phyloP scores from a whole-genome alignment of 2,797 vertebrate species.

The Pyrocephalus nanus region DNA sequence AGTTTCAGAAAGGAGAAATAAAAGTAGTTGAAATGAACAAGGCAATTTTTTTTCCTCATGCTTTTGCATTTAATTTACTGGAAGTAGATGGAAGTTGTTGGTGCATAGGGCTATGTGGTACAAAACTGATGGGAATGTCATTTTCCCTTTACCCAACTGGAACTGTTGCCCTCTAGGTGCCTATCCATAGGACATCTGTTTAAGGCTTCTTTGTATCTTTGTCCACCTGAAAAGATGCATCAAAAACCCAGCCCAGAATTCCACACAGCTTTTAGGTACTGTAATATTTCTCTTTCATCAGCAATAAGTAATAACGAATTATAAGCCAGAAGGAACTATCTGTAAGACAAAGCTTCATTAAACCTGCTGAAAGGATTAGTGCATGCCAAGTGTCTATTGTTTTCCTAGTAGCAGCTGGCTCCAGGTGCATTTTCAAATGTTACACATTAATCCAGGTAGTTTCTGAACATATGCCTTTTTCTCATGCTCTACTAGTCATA shows the following conservation, averaged over 20 bases:
- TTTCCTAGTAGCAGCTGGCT: slow-evolving; percentile 20
- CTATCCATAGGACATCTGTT: background rate
- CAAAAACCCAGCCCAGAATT: background rate
- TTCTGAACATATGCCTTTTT: background rate
- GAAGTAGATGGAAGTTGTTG: background rate
- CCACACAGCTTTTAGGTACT: background rate
- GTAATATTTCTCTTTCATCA: background rate
- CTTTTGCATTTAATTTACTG: background rate
- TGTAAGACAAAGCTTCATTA: slow-evolving; percentile 17
- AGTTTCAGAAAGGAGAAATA: background rate
- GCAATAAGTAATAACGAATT: background rate
- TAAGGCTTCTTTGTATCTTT: background rate
- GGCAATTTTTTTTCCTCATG: background rate
- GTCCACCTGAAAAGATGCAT: background rate
- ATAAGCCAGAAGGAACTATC: background rate
- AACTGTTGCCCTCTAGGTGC: background rate
- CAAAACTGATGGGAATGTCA: background rate
- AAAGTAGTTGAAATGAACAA: background rate
- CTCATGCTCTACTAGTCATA: background rate
- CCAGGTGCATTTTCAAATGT: slow-evolving; percentile 26
- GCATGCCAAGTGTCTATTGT: background rate
- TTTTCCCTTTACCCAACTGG: background rate
- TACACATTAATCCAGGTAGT: background rate
- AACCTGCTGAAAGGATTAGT: background rate
- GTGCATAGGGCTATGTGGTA: background rate